Evolutionary conservation across 1,140 invertebrate species (phyloP).

Genomic region (Dendrolimus kikuchii): DNA sequence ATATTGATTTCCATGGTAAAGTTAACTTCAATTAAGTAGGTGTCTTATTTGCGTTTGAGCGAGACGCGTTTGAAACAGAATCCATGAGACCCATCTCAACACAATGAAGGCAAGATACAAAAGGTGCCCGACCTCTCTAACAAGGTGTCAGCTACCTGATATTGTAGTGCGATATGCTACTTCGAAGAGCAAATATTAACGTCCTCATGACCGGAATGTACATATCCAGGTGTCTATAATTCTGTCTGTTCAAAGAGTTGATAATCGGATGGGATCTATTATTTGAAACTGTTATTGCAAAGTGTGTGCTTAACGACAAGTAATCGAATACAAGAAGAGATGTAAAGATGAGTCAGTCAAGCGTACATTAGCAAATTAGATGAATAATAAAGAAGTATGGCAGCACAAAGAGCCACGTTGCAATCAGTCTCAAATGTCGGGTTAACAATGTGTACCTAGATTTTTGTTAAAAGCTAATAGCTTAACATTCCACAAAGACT

Average conservation of each 20-base stretch:
- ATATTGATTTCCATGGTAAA: constrained; percentile 10
- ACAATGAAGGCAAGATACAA: constrained; percentile 44
- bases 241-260: constrained; percentile 22
- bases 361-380: no score
- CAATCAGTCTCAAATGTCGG: no score
- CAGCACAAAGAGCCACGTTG: no score
- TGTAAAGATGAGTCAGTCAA: no score
- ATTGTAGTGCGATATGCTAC: constrained; percentile 47
- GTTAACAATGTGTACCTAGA: no score
- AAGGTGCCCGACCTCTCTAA: constrained; percentile 49
- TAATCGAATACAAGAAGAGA: not conserved
- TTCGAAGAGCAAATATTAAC: constrained; percentile 49
- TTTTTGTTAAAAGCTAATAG: no score
- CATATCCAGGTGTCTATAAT: constrained; percentile 10
- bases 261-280: constrained; percentile 15
- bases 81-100: constrained; percentile 39
- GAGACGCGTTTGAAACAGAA: constrained; percentile 42
- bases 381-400: no score
- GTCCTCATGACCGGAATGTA: constrained; percentile 41
- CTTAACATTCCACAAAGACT: no score
- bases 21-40: constrained; percentile 31
- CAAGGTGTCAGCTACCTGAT: constrained; percentile 57
- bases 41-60: constrained; percentile 33
- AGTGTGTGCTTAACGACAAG: constrained; percentile 5
- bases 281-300: constrained; percentile 17